These are phyloP conservation scores for Rhimphoctona megacephalus DNA, from an alignment of 2,888 invertebrate genomes.

Conservation along the genomic window DNA sequence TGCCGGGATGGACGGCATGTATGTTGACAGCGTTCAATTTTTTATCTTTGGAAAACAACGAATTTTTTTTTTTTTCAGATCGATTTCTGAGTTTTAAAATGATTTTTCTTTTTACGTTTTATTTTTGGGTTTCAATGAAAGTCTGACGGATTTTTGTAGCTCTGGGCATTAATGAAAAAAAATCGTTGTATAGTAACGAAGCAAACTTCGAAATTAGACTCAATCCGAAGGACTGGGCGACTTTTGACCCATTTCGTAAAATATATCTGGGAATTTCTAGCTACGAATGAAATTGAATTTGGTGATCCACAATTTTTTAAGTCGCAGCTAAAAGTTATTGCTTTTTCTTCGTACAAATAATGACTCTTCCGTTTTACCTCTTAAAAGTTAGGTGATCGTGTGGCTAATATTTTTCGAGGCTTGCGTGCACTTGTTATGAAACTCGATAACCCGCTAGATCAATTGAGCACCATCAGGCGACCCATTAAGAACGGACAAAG, in stretches of 20 bases:
- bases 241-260: background rate
- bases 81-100: too few species aligned
- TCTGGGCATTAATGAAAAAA: background rate
- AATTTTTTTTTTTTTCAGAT: too few species aligned
- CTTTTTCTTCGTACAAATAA: background rate
- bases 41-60: too few species aligned
- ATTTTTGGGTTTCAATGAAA: too few species aligned
- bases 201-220: background rate
- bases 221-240: background rate
- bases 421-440: constrained; percentile 63
- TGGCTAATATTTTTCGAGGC: constrained; percentile 50
- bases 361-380: background rate
- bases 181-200: background rate
- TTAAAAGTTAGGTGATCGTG: background rate
- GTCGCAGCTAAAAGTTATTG: too few species aligned
- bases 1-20: background rate
- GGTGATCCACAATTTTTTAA: background rate
- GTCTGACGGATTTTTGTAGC: background rate
- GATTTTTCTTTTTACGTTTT: too few species aligned
- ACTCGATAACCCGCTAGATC: constrained; percentile 58
- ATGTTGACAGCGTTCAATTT: background rate
- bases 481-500: constrained; percentile 28
- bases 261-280: background rate
- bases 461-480: constrained; percentile 60
- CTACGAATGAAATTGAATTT: background rate